Evolutionary conservation across 2,888 invertebrate genomes (phyloP), one percentile per base, ranked within the genome.

Genomic region (Ecliptopera silaceata): DNA sequence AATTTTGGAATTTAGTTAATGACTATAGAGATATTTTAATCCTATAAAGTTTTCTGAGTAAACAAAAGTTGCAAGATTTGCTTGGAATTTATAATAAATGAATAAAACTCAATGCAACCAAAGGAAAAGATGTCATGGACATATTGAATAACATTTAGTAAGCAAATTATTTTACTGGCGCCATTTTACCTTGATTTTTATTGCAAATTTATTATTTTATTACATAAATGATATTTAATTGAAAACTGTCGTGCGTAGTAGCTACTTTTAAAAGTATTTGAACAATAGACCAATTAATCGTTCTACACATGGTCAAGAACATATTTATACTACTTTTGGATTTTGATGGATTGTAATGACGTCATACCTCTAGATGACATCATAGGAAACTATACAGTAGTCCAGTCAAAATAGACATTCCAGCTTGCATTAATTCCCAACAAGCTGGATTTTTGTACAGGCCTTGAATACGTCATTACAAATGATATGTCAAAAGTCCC

Each of bases 221-320:
- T 20, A 20, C 20, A 20, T 20, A 20, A n/a, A n/a, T n/a, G n/a
- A n/a, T n/a, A n/a, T n/a, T n/a, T 22, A 22, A 22, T 22, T 22
- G 22, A 5, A 5, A 5, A 22, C 4, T 22, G 22, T 22, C 6
- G 22, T 6, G 22, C 6, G 22, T 22, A 22, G 6, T 22, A 26
- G 26, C 26, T 5, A 6, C 5, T 13, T 3, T 13, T 38, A 47
- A 17, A 26, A 18, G 26, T 20, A 12, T 17, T 10, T 26, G 45
- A 45, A 56, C 59, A 60, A 60, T 60, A 47, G 31, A 45, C 11
- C 26, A 47, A 49, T 57, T n/a, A 47, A 58, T 46, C 29, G 17
- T 38, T n/a, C 15, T 39, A 44, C 12, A 61, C 4, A 48, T 56
- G 58, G 61, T 31, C 38, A 58, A 36, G 49, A 53, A 61, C 15